Percentiles rank a stretch among this genome's conserved stretches.
phyloP scores from a whole-genome alignment of 35 echinoderm and acorn worm species.

The Eucidaris tribuloides region DNA sequence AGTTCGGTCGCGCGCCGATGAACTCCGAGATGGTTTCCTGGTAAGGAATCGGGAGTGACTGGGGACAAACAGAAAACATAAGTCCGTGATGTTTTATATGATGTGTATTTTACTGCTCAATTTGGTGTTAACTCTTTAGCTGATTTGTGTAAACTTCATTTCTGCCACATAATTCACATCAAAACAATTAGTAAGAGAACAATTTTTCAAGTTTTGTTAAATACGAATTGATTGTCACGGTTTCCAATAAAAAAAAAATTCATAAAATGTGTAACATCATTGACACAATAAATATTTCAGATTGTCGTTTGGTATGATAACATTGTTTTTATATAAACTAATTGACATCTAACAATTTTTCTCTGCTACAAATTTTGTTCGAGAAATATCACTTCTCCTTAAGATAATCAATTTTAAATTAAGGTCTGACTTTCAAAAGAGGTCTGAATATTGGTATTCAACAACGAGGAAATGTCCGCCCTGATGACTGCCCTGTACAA shows the following conservation, averaged over 20 bases:
- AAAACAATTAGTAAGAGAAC: background rate
- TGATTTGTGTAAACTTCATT: background rate
- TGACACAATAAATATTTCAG: too few species aligned
- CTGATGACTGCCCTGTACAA: too few species aligned
- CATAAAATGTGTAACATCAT: too few species aligned
- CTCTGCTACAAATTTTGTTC: too few species aligned
- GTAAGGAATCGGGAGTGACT: constrained; percentile 54
- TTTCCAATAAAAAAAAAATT: background rate
- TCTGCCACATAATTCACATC: background rate
- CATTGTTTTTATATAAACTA: too few species aligned
- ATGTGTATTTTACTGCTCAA: background rate
- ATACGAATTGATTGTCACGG: background rate
- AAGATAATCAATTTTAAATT: too few species aligned
- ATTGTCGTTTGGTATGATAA: too few species aligned
- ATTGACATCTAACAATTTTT: too few species aligned
- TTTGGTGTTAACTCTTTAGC: background rate
- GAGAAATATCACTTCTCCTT: too few species aligned
- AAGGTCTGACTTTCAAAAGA: too few species aligned
- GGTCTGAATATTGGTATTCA: too few species aligned
- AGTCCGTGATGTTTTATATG: background rate
- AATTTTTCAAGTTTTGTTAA: background rate
- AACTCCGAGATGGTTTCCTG: constrained; percentile 32
- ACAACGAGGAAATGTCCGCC: too few species aligned
- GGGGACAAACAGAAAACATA: background rate
- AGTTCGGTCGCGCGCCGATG: constrained; percentile 47